Base-by-base conservation (phyloP, 1,140 invertebrate genomes). In the Penaeus indicus region DNA sequence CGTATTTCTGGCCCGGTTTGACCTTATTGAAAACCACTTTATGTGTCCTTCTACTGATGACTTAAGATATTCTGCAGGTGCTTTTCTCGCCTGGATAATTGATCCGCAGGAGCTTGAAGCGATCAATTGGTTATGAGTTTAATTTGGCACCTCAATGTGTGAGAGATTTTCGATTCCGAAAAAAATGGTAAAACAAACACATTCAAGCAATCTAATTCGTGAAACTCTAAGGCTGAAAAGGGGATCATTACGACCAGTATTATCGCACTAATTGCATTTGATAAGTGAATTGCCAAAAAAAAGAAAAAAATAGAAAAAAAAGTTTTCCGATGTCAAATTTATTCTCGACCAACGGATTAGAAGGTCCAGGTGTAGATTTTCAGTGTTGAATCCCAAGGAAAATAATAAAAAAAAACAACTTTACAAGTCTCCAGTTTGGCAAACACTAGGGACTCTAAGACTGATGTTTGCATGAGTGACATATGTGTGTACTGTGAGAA, bases 351-450 rank as follows among this genome's bases (percentile, higher is more conserved):
- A 83, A 67, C 81, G 79, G 80, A 88, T 86, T 81, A 78, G 69
- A 62, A 86, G 85, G 63, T 86, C 85, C 85, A 86, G 64, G 85
- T 86, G 85, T 86, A 80, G 85, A 86, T 67, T 32, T 86, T 86
- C 60, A 81, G 85, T 86, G 85, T 80, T 86, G 72, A 88, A 83
- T 84, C 86, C 81, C 81, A 42, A 84, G 63, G 72, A 84, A 84
- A 82, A 32, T 25, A 69, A 25, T 63, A 38, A 72, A 81, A 60
- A 81, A 54, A n/a, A 54, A 54, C 54, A 54, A 54, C 54, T 54
- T 54, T 54, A 54, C 54, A 38, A 75, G 72, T 75, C 72, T 38
- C 72, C 27, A 18, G 72, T 75, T 75, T 75, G 72, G 72, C 27
- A 27, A 75, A 25, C 27, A 27, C 8, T 27, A 75, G 72, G n/a